Evolutionary conservation across 1,140 invertebrate genomes (phyloP), one percentile per base, ranked within the genome.

Genomic region (Ceratoteleas bidentatus): DNA sequence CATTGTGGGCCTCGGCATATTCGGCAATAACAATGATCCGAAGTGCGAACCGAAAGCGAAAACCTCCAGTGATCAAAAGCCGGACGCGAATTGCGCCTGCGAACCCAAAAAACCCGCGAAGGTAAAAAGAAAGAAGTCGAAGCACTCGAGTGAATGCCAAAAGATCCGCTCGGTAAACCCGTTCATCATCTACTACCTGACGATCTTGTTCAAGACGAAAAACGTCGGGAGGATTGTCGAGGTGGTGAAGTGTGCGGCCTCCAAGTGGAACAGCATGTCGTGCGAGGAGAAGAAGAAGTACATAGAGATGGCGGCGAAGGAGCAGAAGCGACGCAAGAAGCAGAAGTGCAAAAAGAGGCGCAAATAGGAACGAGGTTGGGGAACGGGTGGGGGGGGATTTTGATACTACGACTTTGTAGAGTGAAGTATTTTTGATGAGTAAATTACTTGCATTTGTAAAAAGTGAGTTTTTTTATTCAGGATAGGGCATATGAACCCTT

Each of bases 131-230:
- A n/a, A 43, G 40, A 3, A 60, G 49, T 40, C 36, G 47, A 6
- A 60, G n/a, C 6, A 56, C 8, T 34, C 62, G 36, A n/a, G n/a
- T n/a, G n/a, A n/a, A n/a, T n/a, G n/a, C n/a, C n/a, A n/a, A n/a
- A 43, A 80, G 34, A 4, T 74, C 2, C 13, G n/a, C 3, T 85
- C 84, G 11, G 7, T 38, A 2, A 89, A 90, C 82, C 86, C 87
- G 0, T 90, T 88, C 53, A 85, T 90, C 10, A 84, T 87, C 2
- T 90, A 87, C 62, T 90, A 86, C 34, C 60, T 90, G 43, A 81
- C 84, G 40, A 83, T 86, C 79, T 87, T 85, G 34, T 85, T 43
- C 15, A 0, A 13, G 6, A 47, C 1, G 0, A 81, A 85, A 10
- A 64, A 47, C 14, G 81, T 85, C 0, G 76, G 73, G 47, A 78